phyloP scores from a whole-genome alignment of 1,140 invertebrate species.

The Meloidogyne hapla region DNA sequence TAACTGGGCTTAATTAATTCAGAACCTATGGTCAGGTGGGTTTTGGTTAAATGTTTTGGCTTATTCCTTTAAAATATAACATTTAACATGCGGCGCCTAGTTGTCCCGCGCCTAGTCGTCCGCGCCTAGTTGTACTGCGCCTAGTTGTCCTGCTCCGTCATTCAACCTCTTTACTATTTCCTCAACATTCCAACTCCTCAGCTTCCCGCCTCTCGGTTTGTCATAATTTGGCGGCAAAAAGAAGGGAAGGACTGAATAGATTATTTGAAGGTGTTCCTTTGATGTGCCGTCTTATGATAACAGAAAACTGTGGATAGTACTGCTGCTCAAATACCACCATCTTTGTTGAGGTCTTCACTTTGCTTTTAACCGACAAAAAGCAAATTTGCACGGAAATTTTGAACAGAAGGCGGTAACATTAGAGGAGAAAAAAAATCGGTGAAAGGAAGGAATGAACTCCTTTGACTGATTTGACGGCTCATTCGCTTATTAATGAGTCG shows the following conservation, averaged over 20 bases:
- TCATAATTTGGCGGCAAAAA: background rate
- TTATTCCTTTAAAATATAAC: too few species aligned
- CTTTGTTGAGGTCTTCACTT: background rate
- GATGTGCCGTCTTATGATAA: background rate
- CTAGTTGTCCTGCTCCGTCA: too few species aligned
- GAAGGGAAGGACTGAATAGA: too few species aligned
- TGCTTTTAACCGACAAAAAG: background rate
- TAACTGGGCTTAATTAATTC: too few species aligned
- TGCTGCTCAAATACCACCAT: too few species aligned
- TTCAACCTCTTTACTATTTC: background rate
- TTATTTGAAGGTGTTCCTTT: background rate
- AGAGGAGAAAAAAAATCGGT: background rate
- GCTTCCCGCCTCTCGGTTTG: background rate
- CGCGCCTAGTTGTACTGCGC: too few species aligned
- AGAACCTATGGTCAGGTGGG: too few species aligned
- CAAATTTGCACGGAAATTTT: background rate
- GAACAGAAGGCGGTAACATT: background rate
- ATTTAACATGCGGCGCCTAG: too few species aligned
- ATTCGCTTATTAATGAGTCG: background rate
- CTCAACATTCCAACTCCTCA: background rate
- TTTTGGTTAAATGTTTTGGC: too few species aligned
- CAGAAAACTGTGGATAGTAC: too few species aligned
- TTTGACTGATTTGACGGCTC: background rate
- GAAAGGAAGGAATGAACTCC: background rate
- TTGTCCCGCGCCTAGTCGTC: too few species aligned